Evolutionary conservation across 2,797 vertebrate species (phyloP).

Genomic region (Benthosema pterotum): DNA sequence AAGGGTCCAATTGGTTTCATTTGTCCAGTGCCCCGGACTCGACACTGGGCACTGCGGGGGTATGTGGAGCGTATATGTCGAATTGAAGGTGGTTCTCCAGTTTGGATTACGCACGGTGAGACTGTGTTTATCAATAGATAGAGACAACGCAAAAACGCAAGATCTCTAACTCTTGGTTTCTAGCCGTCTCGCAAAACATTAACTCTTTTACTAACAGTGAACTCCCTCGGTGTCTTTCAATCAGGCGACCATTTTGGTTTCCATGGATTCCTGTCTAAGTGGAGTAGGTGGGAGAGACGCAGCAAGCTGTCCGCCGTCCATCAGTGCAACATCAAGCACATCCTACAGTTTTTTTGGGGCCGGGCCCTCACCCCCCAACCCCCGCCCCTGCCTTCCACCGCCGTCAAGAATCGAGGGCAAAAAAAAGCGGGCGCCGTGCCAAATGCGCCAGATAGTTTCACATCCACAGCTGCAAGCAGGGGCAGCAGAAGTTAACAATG

Average conservation of each 20-base stretch:
- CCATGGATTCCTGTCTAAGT: constrained; percentile 49
- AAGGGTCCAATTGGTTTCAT: too few relatives aligned
- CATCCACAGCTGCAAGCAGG: constrained; percentile 80
- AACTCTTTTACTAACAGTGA: constrained; percentile 13
- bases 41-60: too few relatives aligned
- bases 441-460: constrained; percentile 77
- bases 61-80: too few relatives aligned
- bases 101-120: too few relatives aligned
- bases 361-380: constrained; percentile 42
- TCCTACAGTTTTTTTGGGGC: constrained; percentile 55
- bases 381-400: constrained; percentile 31
- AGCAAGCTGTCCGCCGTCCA: constrained; percentile 69
- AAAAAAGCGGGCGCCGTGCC: constrained; percentile 61
- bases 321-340: constrained; percentile 68
- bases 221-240: constrained; percentile 20
- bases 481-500: constrained; percentile 75
- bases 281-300: constrained; percentile 55
- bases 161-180: neutral
- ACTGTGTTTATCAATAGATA: too few relatives aligned
- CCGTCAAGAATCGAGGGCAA: constrained; percentile 57
- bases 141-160: too few relatives aligned
- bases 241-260: constrained; percentile 47
- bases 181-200: constrained; percentile 7
- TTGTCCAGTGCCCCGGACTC: too few relatives aligned
- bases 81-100: too few relatives aligned